A percentile compares a stretch with the other conserved stretches of the same genome.
Conservation (phyloP, 1,140 invertebrate species). For the Aphelenchoides fujianensis region DNA sequence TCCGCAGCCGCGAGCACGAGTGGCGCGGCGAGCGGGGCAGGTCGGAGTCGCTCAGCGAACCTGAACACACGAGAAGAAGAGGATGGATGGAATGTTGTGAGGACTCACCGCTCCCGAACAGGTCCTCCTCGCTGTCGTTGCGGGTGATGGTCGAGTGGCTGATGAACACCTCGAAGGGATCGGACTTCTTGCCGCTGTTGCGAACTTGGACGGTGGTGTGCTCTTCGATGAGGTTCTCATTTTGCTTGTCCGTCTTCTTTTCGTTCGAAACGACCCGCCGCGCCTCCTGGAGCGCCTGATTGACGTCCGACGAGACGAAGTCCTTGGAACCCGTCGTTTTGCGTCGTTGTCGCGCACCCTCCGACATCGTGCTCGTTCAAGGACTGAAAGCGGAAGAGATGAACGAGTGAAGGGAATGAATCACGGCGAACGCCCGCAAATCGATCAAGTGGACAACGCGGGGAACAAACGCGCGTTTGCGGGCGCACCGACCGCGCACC, state of each 20-base stretch:
- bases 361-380: background rate
- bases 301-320: slow-evolving; percentile 47
- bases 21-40: background rate
- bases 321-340: slow-evolving; percentile 23
- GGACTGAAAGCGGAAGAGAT: background rate
- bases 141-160: slow-evolving; percentile 27
- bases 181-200: slow-evolving; percentile 34
- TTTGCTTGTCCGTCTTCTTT: slow-evolving; percentile 20
- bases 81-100: background rate
- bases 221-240: slow-evolving; percentile 47
- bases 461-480: no score
- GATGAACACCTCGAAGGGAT: slow-evolving; percentile 45
- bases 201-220: slow-evolving; percentile 48
- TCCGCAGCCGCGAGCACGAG: background rate
- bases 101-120: slow-evolving; percentile 1
- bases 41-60: slow-evolving; percentile 43
- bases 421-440: no score
- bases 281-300: slow-evolving; percentile 50
- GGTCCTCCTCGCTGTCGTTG: slow-evolving; percentile 27
- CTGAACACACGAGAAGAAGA: slow-evolving; percentile 23
- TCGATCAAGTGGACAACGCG: no score
- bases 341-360: background rate
- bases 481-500: no score
- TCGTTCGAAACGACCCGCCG: slow-evolving; percentile 48
- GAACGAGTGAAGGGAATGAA: no score